These are phyloP conservation scores for Diloba caeruleocephala DNA, from an alignment of 2,888 invertebrate genomes.

Conservation along the genomic window DNA sequence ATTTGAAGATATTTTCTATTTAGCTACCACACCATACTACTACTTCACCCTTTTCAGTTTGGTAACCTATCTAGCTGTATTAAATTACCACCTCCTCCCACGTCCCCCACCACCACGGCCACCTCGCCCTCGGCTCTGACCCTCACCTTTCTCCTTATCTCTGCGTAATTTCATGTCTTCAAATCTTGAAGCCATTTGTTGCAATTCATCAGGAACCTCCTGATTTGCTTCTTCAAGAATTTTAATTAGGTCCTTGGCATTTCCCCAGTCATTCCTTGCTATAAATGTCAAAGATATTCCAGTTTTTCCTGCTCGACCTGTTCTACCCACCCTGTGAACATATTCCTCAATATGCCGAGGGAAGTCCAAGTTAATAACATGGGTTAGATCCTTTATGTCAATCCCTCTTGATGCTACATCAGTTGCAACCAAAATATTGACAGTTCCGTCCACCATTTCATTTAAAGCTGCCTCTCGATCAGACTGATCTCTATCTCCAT, in stretches of 20 bases:
- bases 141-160: constrained; percentile 85
- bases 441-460: constrained; percentile 94
- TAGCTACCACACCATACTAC: constrained; percentile 2
- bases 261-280: constrained; percentile 94
- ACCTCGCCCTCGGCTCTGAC: too few relatives aligned
- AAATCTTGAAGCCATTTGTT: constrained; percentile 93
- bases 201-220: constrained; percentile 93
- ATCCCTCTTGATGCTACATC: constrained; percentile 98
- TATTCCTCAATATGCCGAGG: constrained; percentile 98
- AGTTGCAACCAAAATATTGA: constrained; percentile 96
- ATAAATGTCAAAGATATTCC: constrained; percentile 96
- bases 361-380: constrained; percentile 98
- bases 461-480: constrained; percentile 95
- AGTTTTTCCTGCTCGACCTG: constrained; percentile 96
- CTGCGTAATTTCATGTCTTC: constrained; percentile 91
- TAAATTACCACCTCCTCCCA: constrained; percentile 67
- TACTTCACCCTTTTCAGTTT: constrained; percentile 15
- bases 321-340: constrained; percentile 98
- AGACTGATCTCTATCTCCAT: constrained; percentile 95
- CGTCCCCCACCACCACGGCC: constrained; percentile 68
- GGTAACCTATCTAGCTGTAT: constrained; percentile 17
- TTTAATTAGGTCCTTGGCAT: constrained; percentile 94
- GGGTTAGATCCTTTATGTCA: constrained; percentile 96
- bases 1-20: constrained; percentile 1
- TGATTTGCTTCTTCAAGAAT: constrained; percentile 96